Percentiles rank a stretch among this genome's conserved stretches.
Evolutionary conservation across 2,113 vertebrate genomes (phyloP).

Genomic region (Solea solea): DNA sequence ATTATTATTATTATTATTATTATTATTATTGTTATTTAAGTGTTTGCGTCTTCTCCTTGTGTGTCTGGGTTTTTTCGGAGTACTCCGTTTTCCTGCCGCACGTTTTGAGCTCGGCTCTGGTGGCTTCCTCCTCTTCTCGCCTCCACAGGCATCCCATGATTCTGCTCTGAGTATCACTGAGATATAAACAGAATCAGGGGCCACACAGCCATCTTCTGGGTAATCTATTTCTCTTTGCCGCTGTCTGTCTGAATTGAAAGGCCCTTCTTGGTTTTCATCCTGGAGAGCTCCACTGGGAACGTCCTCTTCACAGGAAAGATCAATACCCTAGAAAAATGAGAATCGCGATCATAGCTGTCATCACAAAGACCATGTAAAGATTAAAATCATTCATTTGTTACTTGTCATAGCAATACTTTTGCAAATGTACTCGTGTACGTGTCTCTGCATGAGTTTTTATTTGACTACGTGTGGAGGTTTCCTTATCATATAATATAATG

Average conservation of each 20-base stretch:
- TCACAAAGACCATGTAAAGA: neutral
- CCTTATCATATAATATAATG: too few relatives aligned
- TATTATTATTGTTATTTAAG: too few relatives aligned
- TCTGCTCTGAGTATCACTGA: neutral
- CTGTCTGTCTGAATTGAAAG: slow-evolving; percentile 59
- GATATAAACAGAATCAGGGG: neutral
- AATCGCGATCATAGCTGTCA: neutral
- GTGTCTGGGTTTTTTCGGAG: too few relatives aligned
- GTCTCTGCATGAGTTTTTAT: neutral
- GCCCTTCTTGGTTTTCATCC: slow-evolving; percentile 81
- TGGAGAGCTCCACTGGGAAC: slow-evolving; percentile 78
- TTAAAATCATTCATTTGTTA: neutral
- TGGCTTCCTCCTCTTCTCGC: neutral
- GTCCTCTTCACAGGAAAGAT: slow-evolving; percentile 85
- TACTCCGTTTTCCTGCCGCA: neutral
- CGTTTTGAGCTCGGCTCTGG: neutral
- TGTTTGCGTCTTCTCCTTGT: too few relatives aligned
- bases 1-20: too few relatives aligned
- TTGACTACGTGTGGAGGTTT: too few relatives aligned
- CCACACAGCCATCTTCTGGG: neutral
- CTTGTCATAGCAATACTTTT: neutral
- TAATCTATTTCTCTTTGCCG: neutral
- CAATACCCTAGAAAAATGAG: slow-evolving; percentile 65
- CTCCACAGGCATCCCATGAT: neutral
- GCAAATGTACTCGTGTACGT: neutral